Conservation (phyloP, 2,797 vertebrate genomes). For the Tapera naevia region DNA sequence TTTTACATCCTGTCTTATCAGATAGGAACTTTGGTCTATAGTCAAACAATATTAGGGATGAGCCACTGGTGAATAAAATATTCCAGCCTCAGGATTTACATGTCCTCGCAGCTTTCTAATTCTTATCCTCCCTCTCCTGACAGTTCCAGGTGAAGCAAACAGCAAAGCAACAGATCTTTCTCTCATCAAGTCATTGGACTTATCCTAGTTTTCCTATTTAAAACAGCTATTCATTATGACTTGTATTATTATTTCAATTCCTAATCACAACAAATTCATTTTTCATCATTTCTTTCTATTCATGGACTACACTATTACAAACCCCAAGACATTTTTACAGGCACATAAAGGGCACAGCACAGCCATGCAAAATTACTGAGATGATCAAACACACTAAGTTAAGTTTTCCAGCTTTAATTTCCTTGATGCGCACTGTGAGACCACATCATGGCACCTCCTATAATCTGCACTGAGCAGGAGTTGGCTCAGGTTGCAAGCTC, state of each 20-base stretch:
- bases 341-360: background rate
- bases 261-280: background rate
- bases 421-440: background rate
- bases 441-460: background rate
- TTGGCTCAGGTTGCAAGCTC: fast-evolving
- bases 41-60: conserved; percentile 25
- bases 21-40: background rate
- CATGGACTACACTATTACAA: background rate
- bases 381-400: background rate
- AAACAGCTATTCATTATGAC: background rate
- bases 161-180: background rate
- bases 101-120: background rate
- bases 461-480: background rate
- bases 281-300: background rate
- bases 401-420: background rate
- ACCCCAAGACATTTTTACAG: background rate
- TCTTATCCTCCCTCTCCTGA: background rate
- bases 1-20: conserved; percentile 25
- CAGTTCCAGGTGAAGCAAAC: background rate
- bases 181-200: background rate
- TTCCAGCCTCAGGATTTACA: background rate
- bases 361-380: background rate
- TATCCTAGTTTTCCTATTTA: background rate
- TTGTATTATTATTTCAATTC: background rate
- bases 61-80: conserved; percentile 32